A percentile compares a stretch with the other conserved stretches of the same genome.
Conservation (phyloP, 1,140 invertebrate species). For the Archivesica marissinica region DNA sequence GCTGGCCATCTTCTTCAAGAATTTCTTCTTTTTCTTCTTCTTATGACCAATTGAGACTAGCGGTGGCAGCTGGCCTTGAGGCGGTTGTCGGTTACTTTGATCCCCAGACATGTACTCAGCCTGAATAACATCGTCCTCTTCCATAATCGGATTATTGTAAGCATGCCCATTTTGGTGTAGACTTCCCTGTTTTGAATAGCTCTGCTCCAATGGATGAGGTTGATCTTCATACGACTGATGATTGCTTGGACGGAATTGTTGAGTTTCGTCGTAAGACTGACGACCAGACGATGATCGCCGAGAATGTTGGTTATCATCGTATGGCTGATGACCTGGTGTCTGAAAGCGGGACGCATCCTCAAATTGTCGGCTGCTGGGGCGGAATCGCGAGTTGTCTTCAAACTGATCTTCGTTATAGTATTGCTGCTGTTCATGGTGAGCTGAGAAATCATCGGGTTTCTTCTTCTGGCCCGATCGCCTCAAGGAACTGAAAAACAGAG, state of each 20-base stretch:
- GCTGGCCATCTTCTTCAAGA: slow-evolving; percentile 66
- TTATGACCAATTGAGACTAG: slow-evolving; percentile 34
- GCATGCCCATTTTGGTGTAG: slow-evolving; percentile 7
- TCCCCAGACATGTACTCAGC: slow-evolving; percentile 30
- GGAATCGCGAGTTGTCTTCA: slow-evolving; percentile 52
- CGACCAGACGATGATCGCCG: not conserved
- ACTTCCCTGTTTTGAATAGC: slow-evolving; percentile 6
- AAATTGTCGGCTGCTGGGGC: slow-evolving; percentile 53
- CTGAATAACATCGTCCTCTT: slow-evolving; percentile 39
- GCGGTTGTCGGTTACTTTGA: slow-evolving; percentile 3
- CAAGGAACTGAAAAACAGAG: slow-evolving; percentile 3
- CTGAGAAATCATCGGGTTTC: not conserved
- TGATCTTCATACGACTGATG: slow-evolving; percentile 35
- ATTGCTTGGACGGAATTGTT: slow-evolving; percentile 11
- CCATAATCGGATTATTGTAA: not conserved
- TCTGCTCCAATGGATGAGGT: slow-evolving; percentile 23
- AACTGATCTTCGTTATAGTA: slow-evolving; percentile 40
- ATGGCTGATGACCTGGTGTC: not conserved
- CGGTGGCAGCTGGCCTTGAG: slow-evolving; percentile 56
- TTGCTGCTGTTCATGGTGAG: slow-evolving; percentile 36
- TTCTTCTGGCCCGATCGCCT: slow-evolving; percentile 1
- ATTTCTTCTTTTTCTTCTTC: slow-evolving; percentile 71
- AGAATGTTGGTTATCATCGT: slow-evolving; percentile 5
- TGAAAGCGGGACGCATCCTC: slow-evolving; percentile 14
- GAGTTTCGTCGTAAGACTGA: slow-evolving; percentile 12